These are phyloP conservation scores for Saccostrea cuccullata DNA, from an alignment of 1,140 invertebrate genomes.

Conservation along the genomic window DNA sequence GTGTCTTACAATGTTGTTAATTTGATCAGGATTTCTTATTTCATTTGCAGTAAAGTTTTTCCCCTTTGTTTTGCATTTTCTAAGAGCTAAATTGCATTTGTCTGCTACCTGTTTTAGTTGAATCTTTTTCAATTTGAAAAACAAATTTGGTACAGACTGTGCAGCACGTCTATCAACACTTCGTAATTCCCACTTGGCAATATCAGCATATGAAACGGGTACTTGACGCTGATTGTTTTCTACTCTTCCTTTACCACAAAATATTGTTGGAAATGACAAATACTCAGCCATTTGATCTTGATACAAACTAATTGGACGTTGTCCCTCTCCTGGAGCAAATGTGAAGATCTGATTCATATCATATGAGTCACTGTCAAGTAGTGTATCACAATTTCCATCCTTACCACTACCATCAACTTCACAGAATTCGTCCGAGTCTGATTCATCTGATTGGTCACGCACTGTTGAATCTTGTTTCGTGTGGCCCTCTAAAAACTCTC, in stretches of 20 bases:
- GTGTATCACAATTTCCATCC: too few species aligned
- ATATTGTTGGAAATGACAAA: constrained; percentile 61
- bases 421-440: constrained; percentile 25
- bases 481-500: constrained; percentile 34
- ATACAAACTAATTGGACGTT: constrained; percentile 49
- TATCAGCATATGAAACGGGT: not conserved
- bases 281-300: constrained; percentile 51
- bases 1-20: too few species aligned
- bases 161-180: too few species aligned
- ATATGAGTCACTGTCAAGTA: too few species aligned
- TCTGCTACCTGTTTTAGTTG: constrained; percentile 45
- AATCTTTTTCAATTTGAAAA: too few species aligned
- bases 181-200: constrained; percentile 47
- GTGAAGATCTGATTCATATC: constrained; percentile 39
- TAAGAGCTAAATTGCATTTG: constrained; percentile 45
- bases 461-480: not conserved
- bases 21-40: too few species aligned
- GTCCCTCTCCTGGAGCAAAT: constrained; percentile 50
- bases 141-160: too few species aligned
- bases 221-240: not conserved
- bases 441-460: not conserved
- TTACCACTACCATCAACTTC: constrained; percentile 33
- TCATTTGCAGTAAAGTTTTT: too few species aligned
- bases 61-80: constrained; percentile 39
- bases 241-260: constrained; percentile 56